Percentiles rank a stretch among this genome's conserved stretches.
phyloP scores from a whole-genome alignment of 2,113 vertebrate species.

The Bubo scandiacus region DNA sequence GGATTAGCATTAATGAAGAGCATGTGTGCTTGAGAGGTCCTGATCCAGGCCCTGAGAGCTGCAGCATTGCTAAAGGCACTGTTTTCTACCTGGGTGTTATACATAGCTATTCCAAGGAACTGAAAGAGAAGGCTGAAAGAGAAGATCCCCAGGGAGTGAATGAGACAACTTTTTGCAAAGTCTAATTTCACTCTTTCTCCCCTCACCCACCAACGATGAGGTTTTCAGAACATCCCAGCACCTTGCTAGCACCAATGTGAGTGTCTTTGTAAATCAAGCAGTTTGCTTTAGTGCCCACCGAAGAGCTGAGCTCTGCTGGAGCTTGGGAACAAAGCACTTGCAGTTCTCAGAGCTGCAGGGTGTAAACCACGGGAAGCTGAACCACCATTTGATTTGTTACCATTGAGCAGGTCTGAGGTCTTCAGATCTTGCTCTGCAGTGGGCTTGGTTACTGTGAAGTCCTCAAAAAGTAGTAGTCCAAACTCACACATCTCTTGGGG shows the following conservation, averaged over 20 bases:
- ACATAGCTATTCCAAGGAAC: not conserved
- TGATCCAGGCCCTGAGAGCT: not conserved
- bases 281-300: not conserved
- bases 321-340: not conserved
- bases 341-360: not conserved
- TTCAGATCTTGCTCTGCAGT: not conserved
- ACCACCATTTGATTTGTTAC: not conserved
- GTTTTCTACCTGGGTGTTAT: not conserved
- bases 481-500: not conserved
- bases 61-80: not conserved
- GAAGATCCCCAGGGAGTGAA: not conserved
- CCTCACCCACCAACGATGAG: not conserved
- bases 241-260: not conserved
- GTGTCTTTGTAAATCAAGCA: not conserved
- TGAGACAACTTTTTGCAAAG: not conserved
- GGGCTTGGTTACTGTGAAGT: not conserved
- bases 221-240: not conserved
- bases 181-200: not conserved
- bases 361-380: not conserved
- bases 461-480: not conserved
- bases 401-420: not conserved
- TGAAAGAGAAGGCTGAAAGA: not conserved
- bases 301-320: not conserved
- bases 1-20: slow-evolving; percentile 41
- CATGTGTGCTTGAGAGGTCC: slow-evolving; percentile 34